Evolutionary conservation across 37 sponge, comb jelly and placozoan species (phyloP).

Genomic region (Spongilla lacustris): DNA sequence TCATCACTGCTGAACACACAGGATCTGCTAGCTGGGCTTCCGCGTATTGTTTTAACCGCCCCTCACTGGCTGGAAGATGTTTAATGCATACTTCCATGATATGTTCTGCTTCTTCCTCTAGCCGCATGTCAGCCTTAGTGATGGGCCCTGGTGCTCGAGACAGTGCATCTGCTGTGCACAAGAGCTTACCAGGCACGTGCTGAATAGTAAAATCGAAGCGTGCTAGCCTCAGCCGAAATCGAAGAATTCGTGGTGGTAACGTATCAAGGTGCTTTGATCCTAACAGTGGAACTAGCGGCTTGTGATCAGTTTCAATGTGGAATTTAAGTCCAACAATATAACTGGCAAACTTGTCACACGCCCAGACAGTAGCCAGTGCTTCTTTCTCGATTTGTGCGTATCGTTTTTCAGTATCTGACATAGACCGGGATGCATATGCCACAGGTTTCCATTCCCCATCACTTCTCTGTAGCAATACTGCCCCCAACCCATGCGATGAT

Average conservation of each 20-base stretch:
- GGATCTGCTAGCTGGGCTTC: no score
- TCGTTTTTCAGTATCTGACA: constrained; percentile 37
- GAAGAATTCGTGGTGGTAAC: constrained; percentile 26
- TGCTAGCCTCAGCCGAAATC: constrained; percentile 35
- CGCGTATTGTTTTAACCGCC: no score
- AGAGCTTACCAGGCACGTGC: constrained; percentile 27
- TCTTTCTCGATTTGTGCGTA: constrained; percentile 59
- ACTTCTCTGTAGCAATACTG: constrained; percentile 20
- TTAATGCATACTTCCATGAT: no score
- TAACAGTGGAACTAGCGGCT: constrained; percentile 48
- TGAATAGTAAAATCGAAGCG: constrained; percentile 25
- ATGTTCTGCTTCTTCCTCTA: no score
- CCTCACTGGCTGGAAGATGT: no score
- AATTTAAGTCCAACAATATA: constrained; percentile 26
- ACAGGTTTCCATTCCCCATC: constrained; percentile 21
- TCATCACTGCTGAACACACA: no score
- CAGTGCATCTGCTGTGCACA: constrained; percentile 51
- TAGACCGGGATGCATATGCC: constrained; percentile 30
- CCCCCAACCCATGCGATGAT: constrained; percentile 39
- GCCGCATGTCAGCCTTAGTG: no score
- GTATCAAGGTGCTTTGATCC: constrained; percentile 27
- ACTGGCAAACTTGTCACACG: constrained; percentile 30
- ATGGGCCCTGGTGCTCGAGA: constrained; percentile 39
- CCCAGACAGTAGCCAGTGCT: constrained; percentile 53
- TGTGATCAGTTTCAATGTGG: constrained; percentile 59